A percentile compares a stretch with the other conserved stretches of the same genome.
Evolutionary conservation across 1,140 invertebrate species (phyloP).

Genomic region (Stenopsyche tienmushanensis): DNA sequence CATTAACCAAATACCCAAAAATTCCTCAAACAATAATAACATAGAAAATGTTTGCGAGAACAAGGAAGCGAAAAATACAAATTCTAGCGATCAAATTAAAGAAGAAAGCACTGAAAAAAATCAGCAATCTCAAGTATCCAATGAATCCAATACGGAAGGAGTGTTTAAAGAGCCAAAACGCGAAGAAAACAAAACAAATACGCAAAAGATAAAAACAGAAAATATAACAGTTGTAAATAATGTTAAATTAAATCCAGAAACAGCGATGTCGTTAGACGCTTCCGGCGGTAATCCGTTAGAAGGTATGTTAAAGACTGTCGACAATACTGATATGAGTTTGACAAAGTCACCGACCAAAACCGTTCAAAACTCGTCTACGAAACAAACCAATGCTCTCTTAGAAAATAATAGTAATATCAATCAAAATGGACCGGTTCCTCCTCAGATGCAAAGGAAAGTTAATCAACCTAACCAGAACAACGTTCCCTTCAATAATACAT

Average conservation of each 20-base stretch:
- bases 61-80: not conserved
- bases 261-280: conserved; percentile 36
- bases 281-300: conserved; percentile 34
- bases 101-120: not conserved
- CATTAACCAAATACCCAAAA: conserved; percentile 1
- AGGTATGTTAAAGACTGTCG: conserved; percentile 25
- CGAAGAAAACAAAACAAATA: not conserved
- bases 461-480: no score
- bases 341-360: conserved; percentile 12
- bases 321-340: not conserved
- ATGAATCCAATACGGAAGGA: conserved; percentile 11
- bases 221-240: conserved; percentile 16
- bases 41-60: not conserved
- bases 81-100: not conserved
- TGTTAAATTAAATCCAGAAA: conserved; percentile 29
- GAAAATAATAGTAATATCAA: no score
- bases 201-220: conserved; percentile 19
- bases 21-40: no score
- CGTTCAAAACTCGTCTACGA: conserved; percentile 1
- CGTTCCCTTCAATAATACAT: not conserved
- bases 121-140: not conserved
- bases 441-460: no score
- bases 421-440: no score
- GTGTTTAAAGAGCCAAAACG: conserved; percentile 28
- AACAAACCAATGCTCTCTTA: no score